Evolutionary conservation across 2,888 invertebrate species (phyloP), one percentile per base, ranked within the genome.

Genomic region (Epistrophe eligans): DNA sequence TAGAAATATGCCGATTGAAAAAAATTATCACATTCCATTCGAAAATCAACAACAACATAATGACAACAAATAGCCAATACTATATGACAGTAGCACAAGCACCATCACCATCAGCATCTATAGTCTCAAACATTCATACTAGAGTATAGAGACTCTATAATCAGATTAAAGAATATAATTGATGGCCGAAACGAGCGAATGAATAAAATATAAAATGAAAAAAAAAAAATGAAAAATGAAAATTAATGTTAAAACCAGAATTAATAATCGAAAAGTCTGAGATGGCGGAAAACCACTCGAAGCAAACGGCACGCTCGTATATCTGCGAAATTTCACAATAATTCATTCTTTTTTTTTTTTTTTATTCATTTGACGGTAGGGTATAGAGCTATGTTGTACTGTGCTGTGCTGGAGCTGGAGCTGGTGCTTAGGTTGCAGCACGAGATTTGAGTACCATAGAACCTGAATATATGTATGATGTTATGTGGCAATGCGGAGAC

Each of bases 81-180:
- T 45, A 32, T 17, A 40, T 32, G 45, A 32, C 48, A 52, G 43
- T 35, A 58, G 43, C 58, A 73, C 17, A 28, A 62, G n/a, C 52
- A 50, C 24, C 50, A 35, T 40, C 19, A 24, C 6, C 45, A 48
- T 40, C 50, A 35, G 35, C 60, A 32, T 13, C 55, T n/a, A 17
- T 43, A 32, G 15, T 48, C 24, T 48, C 45, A 43, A 24, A 38
- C 48, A 52, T 15, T 57, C 77, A 58, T 72, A 40, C 76, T 19
- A 64, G 50, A 50, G 50, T 66, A 74, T 38, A 52, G 67, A 35
- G 35, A 50, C 67, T 67, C 83, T 76, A 87, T 83, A 87, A 87
- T 87, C 87, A 87, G 87, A 87, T 87, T 87, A 87, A 83, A 57
- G 79, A 79, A 79, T 87, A 87, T 87, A 87, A 87, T 87, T 87